phyloP scores from a whole-genome alignment of 2,888 invertebrate species.

The Venustoraphidia nigricollis region DNA sequence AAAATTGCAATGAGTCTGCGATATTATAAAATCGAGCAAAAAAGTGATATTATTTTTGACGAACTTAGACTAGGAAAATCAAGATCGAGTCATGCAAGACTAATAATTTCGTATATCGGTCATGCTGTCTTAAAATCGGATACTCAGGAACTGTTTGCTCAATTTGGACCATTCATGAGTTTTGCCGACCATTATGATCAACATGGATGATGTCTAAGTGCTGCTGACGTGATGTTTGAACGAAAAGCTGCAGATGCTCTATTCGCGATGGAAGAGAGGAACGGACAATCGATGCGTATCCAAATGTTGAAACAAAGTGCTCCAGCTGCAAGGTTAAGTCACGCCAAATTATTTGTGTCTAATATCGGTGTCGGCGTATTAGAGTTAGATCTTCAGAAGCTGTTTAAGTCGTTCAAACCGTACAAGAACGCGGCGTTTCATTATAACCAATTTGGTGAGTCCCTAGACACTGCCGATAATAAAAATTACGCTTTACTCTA shows the following conservation, averaged over 20 bases:
- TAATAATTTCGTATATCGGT: constrained; percentile 91
- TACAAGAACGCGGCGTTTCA: constrained; percentile 90
- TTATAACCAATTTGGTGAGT: constrained; percentile 92
- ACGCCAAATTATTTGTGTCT: constrained; percentile 81
- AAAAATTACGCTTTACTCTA: no score
- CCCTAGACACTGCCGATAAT: constrained; percentile 94
- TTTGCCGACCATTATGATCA: constrained; percentile 95
- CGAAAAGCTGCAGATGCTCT: constrained; percentile 82
- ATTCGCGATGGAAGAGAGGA: constrained; percentile 93
- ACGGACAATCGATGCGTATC: constrained; percentile 93
- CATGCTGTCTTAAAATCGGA: constrained; percentile 96
- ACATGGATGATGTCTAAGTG: constrained; percentile 90
- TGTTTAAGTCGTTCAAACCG: constrained; percentile 94
- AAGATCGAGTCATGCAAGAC: constrained; percentile 54
- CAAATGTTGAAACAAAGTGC: constrained; percentile 52
- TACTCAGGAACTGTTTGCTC: constrained; percentile 91
- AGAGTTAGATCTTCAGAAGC: constrained; percentile 90
- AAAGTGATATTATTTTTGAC: constrained; percentile 83
- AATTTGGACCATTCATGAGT: constrained; percentile 88
- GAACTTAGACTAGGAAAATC: constrained; percentile 43
- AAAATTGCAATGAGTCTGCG: constrained; percentile 95
- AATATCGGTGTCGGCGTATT: constrained; percentile 97
- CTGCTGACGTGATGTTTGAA: constrained; percentile 94
- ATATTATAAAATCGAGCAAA: no score
- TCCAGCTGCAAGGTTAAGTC: constrained; percentile 42